Conservation (phyloP, 2,888 invertebrate genomes). For the Petrophora chlorosata region DNA sequence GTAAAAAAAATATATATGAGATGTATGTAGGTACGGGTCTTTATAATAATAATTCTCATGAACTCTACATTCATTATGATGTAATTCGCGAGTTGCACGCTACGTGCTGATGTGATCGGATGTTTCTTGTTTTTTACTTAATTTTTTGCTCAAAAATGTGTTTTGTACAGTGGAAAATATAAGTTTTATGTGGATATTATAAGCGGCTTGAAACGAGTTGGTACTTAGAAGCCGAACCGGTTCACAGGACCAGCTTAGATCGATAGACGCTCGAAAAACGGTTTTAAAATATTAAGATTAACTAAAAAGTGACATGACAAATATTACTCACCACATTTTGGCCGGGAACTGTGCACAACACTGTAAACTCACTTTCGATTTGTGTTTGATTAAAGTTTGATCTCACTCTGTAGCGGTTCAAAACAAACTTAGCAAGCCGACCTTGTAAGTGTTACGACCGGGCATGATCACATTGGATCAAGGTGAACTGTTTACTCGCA, state of each 20-base stretch:
- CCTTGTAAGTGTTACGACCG: constrained; percentile 29
- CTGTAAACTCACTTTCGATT: constrained; percentile 14
- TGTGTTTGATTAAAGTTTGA: constrained; percentile 8
- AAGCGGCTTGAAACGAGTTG: no score
- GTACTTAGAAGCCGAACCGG: neutral
- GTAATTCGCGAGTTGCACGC: constrained; percentile 8
- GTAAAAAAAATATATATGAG: no score
- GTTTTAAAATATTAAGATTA: no score
- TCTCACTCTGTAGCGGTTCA: constrained; percentile 24
- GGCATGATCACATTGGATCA: constrained; percentile 46
- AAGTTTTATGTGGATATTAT: no score
- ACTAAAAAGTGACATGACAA: neutral
- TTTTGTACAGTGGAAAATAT: neutral
- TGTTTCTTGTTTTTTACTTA: neutral
- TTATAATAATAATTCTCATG: neutral
- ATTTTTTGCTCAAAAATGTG: no score
- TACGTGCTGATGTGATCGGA: neutral
- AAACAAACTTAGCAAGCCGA: constrained; percentile 29
- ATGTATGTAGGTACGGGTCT: no score
- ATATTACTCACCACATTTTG: constrained; percentile 48
- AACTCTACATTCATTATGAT: neutral
- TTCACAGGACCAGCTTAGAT: no score
- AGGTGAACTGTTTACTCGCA: constrained; percentile 41
- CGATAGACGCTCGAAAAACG: no score
- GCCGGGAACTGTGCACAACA: constrained; percentile 16